phyloP scores from a whole-genome alignment of 2,888 invertebrate species.

The Cataglyphis rosenhaueri region DNA sequence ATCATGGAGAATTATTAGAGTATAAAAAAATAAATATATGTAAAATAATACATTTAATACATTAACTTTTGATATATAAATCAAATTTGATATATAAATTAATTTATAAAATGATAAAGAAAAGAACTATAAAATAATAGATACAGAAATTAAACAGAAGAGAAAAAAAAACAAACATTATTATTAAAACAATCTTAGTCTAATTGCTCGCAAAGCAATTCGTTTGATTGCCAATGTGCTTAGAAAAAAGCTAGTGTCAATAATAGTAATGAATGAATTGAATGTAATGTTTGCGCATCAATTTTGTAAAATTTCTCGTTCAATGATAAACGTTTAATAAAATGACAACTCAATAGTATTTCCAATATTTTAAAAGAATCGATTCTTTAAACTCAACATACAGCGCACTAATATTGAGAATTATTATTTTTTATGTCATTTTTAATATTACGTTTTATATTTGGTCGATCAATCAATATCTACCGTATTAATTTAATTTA shows the following conservation, averaged over 20 bases:
- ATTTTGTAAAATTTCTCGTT: neutral
- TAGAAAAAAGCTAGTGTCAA: neutral
- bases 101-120: neutral
- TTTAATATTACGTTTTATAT: neutral
- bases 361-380: neutral
- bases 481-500: neutral
- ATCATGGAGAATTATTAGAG: neutral
- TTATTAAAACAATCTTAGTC: neutral
- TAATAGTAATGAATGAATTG: neutral
- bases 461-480: slow-evolving; percentile 21
- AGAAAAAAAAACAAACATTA: neutral
- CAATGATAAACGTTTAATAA: neutral
- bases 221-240: neutral
- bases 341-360: neutral
- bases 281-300: neutral
- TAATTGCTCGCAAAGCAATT: neutral
- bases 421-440: neutral
- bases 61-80: neutral
- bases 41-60: neutral
- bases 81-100: neutral
- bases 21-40: neutral
- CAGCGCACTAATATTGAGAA: neutral
- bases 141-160: neutral
- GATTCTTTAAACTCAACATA: neutral
- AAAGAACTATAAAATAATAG: neutral